Percentiles rank a stretch among this genome's conserved stretches.
These are phyloP conservation scores for Pediacus dermestoides DNA, from an alignment of 2,888 invertebrate species.

Conservation along the genomic window DNA sequence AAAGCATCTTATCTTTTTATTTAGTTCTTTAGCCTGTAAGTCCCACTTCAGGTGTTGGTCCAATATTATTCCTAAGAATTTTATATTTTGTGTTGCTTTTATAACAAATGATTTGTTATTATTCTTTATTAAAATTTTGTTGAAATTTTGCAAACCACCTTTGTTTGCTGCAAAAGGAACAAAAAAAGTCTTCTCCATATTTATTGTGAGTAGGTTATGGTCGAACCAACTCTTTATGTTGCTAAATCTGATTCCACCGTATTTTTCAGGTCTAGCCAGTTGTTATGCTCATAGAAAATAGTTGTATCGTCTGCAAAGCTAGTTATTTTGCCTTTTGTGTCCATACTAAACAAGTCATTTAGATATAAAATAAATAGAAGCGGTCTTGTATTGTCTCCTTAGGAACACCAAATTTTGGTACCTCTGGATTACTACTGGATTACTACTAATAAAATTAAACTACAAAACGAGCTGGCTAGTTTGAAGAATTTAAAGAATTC, in stretches of 20 bases:
- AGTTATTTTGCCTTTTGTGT: constrained; percentile 1
- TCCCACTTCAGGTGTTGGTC: constrained; percentile 10
- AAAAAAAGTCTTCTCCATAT: no score
- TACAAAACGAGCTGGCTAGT: no score
- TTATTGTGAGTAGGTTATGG: constrained; percentile 3
- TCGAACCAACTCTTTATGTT: constrained; percentile 8
- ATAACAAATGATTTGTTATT: no score
- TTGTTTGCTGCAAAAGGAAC: no score
- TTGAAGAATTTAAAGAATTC: no score
- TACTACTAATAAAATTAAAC: no score
- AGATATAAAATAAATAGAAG: constrained; percentile 9
- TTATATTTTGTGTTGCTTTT: constrained; percentile 3
- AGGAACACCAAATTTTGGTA: constrained; percentile 13
- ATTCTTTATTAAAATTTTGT: no score
- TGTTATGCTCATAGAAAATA: no score
- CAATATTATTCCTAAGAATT: constrained; percentile 5
- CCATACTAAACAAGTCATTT: constrained; percentile 6
- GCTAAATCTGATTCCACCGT: constrained; percentile 7
- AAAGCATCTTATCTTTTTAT: constrained; percentile 5
- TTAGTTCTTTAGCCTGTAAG: constrained; percentile 7
- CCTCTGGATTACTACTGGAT: constrained; percentile 3
- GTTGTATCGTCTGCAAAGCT: constrained; percentile 28
- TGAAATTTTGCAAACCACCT: no score
- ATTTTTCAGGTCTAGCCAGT: no score
- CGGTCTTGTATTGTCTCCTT: constrained; percentile 12